phyloP scores from a whole-genome alignment of 2,113 vertebrate genomes.

The Notiomystis cincta region DNA sequence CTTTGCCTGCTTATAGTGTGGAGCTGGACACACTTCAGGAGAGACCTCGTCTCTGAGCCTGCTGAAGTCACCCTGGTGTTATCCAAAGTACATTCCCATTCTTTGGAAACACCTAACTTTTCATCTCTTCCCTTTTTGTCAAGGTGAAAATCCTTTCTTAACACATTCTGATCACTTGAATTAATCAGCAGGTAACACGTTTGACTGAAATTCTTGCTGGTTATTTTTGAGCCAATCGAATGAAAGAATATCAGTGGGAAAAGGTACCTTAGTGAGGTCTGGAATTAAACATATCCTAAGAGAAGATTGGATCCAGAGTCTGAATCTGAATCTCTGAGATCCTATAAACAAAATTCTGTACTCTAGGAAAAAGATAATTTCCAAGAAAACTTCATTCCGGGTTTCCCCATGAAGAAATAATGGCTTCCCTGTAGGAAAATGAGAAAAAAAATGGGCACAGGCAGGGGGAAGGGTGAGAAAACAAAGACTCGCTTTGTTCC shows the following conservation, averaged over 20 bases:
- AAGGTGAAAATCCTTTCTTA: not conserved
- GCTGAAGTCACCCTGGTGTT: not conserved
- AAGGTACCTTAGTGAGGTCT: not conserved
- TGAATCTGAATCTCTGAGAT: not conserved
- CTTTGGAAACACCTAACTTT: not conserved
- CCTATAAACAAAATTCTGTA: not conserved
- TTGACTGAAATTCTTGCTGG: not conserved
- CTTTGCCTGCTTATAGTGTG: not conserved
- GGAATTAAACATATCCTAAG: not conserved
- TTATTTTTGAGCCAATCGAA: not conserved
- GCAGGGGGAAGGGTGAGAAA: not conserved
- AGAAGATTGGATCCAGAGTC: not conserved
- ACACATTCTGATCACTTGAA: not conserved
- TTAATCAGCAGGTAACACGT: not conserved
- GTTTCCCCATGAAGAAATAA: not conserved
- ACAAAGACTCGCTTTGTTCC: not conserved
- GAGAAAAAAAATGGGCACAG: not conserved
- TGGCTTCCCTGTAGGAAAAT: not conserved
- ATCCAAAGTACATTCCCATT: not conserved
- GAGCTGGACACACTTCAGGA: not conserved
- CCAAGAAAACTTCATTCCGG: conserved; percentile 3
- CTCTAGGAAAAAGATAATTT: not conserved
- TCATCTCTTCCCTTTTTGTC: not conserved
- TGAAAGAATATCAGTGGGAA: not conserved
- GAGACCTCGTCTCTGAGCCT: accelerated